phyloP scores from a whole-genome alignment of 2,113 vertebrate species.

The Morone chrysops region DNA sequence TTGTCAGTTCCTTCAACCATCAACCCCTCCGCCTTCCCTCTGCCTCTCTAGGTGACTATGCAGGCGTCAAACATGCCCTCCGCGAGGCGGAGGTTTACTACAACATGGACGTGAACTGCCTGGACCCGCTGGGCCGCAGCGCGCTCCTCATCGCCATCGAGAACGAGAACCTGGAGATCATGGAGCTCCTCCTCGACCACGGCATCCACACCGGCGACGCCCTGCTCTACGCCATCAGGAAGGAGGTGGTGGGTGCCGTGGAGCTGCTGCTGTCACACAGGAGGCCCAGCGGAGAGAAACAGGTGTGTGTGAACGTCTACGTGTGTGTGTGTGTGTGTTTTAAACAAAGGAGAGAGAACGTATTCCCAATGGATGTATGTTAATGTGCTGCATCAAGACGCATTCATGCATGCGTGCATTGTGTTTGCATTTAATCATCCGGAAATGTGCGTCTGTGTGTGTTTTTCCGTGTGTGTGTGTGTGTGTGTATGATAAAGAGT shows the following conservation, averaged over 20 bases:
- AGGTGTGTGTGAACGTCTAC: constrained; percentile 60
- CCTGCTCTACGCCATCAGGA: constrained; percentile 95
- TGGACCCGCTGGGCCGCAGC: constrained; percentile 96
- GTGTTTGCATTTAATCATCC: constrained; percentile 25
- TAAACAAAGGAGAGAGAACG: not conserved
- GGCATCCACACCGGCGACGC: constrained; percentile 94
- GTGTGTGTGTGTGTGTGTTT: constrained; percentile 24
- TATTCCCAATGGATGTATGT: not conserved
- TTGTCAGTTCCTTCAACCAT: too few relatives aligned
- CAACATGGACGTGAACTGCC: constrained; percentile 98
- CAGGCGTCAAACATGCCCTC: constrained; percentile 93
- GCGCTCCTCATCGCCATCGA: constrained; percentile 98
- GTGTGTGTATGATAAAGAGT: constrained; percentile 45
- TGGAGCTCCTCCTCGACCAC: constrained; percentile 95
- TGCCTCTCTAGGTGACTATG: constrained; percentile 88
- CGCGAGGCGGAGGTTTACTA: constrained; percentile 98
- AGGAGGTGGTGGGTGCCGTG: constrained; percentile 98
- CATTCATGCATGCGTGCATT: constrained; percentile 7
- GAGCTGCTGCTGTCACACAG: constrained; percentile 95
- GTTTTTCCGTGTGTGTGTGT: not conserved
- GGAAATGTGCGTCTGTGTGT: not conserved
- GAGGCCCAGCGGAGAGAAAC: constrained; percentile 92
- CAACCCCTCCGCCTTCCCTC: not conserved
- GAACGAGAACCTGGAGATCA: constrained; percentile 98
- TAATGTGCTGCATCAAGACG: not conserved